These are phyloP conservation scores for Heptranchias perlo DNA, from an alignment of 2,113 vertebrate species.

Conservation along the genomic window DNA sequence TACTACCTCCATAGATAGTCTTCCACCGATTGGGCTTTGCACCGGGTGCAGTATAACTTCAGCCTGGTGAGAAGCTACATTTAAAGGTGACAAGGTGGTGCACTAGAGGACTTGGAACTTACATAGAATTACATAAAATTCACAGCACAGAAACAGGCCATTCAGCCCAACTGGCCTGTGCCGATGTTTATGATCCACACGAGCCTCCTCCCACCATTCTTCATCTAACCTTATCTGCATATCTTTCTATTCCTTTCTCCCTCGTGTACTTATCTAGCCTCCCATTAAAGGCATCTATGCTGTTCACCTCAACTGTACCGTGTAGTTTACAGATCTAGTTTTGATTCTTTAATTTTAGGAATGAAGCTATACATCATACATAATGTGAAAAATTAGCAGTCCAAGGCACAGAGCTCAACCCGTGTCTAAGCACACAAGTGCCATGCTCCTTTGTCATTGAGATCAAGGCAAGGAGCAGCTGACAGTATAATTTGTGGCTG, in stretches of 20 bases:
- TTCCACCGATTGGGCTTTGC: neutral
- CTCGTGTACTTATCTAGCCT: too few species aligned
- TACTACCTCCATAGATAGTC: neutral
- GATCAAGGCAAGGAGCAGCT: neutral
- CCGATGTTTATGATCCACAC: too few species aligned
- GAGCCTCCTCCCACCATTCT: too few species aligned
- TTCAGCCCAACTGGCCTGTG: too few species aligned
- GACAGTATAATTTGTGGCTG: neutral
- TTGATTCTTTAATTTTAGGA: neutral
- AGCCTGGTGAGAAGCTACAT: neutral
- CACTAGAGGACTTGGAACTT: too few species aligned
- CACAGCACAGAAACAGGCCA: too few species aligned
- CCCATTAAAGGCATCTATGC: too few species aligned
- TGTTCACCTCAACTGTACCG: too few species aligned
- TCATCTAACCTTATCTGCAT: too few species aligned
- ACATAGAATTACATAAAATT: too few species aligned
- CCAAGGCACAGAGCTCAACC: neutral
- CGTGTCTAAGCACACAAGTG: neutral
- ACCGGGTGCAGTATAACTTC: neutral
- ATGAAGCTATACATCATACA: neutral
- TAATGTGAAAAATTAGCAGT: neutral
- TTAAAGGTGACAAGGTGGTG: neutral
- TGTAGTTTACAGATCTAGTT: neutral
- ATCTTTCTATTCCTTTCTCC: too few species aligned
- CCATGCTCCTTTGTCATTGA: neutral